Conservation (phyloP, 2,113 vertebrate genomes). For the Hymenochirus boettgeri region DNA sequence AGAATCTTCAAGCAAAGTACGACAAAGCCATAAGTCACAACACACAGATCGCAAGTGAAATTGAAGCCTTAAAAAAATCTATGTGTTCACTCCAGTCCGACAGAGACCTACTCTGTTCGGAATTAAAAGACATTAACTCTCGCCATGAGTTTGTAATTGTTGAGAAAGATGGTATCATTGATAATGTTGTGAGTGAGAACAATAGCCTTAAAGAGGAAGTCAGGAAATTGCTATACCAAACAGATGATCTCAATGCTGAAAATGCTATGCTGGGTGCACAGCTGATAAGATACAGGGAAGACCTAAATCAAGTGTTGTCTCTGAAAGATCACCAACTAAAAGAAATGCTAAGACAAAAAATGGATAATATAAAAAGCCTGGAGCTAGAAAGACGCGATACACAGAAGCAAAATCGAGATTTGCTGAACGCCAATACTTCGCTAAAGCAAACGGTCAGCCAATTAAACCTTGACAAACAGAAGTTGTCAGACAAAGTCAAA, state of each 20-base stretch:
- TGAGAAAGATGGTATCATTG: constrained; percentile 55
- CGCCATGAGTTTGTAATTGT: constrained; percentile 53
- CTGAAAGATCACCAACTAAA: constrained; percentile 83
- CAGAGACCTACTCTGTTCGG: constrained; percentile 65
- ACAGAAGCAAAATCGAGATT: constrained; percentile 60
- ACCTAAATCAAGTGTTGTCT: constrained; percentile 80
- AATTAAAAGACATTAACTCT: constrained; percentile 61
- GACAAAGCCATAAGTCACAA: constrained; percentile 62
- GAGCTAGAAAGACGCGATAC: constrained; percentile 63
- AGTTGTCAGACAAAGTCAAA: constrained; percentile 55
- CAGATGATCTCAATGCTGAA: constrained; percentile 84
- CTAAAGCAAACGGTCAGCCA: constrained; percentile 48
- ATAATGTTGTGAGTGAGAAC: constrained; percentile 53
- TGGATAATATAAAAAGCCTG: constrained; percentile 73
- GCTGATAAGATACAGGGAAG: constrained; percentile 78
- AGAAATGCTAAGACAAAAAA: constrained; percentile 74
- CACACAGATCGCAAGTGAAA: constrained; percentile 56
- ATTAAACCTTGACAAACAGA: constrained; percentile 58
- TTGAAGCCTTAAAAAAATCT: constrained; percentile 70
- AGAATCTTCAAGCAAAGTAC: constrained; percentile 57
- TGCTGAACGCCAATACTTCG: constrained; percentile 50
- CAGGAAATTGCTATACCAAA: constrained; percentile 64
- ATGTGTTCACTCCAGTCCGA: constrained; percentile 76
- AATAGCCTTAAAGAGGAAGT: constrained; percentile 70
- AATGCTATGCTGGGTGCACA: constrained; percentile 84